Evolutionary conservation across 1,140 invertebrate species (phyloP).

Genomic region (Rhopalosiphum padi): DNA sequence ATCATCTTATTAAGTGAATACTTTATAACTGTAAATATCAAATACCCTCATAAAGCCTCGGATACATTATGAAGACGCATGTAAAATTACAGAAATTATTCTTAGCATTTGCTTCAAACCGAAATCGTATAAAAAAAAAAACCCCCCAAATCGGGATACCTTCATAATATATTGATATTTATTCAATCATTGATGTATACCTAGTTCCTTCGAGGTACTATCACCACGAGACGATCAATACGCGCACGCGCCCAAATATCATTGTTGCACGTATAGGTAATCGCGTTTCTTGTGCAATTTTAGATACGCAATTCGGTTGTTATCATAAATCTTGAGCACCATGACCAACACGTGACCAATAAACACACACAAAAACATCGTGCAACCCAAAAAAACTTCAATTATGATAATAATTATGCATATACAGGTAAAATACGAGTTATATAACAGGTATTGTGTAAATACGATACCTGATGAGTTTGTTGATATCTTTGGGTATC

Average conservation of each 20-base stretch:
- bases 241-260: neutral
- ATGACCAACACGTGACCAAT: neutral
- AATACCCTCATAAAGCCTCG: neutral
- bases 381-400: neutral
- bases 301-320: neutral
- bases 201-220: too few species aligned
- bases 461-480: slow-evolving; percentile 72
- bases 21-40: neutral
- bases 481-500: slow-evolving; percentile 82
- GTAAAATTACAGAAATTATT: neutral
- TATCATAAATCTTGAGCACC: neutral
- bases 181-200: neutral
- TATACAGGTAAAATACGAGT: too few species aligned
- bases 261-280: neutral
- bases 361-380: neutral
- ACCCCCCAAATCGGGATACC: too few species aligned
- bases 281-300: neutral
- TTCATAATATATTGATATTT: neutral
- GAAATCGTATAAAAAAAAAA: neutral
- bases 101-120: neutral
- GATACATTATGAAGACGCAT: neutral
- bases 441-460: too few species aligned
- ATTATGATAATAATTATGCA: neutral
- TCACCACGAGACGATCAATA: neutral
- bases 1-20: too few species aligned